Percentiles rank a stretch among this genome's conserved stretches.
Evolutionary conservation across 2,797 vertebrate species (phyloP).

Genomic region (Xenopus petersii): DNA sequence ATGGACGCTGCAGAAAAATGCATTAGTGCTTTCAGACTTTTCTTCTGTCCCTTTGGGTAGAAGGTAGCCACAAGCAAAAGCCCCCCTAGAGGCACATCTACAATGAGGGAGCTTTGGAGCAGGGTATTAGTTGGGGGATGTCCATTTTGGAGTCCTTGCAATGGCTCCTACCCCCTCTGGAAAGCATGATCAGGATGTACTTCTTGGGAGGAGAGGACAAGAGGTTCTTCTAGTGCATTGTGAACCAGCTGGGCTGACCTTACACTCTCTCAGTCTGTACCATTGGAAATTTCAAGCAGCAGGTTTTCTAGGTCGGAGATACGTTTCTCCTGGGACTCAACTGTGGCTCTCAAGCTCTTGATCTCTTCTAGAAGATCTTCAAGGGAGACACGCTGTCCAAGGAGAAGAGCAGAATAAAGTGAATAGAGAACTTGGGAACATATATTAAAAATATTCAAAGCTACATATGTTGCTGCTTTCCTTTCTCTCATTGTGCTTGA

Average conservation of each 20-base stretch:
- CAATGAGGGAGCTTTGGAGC: conserved; percentile 2
- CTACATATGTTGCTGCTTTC: too few species aligned
- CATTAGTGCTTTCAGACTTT: neutral
- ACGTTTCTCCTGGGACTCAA: conserved; percentile 93
- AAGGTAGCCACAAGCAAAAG: neutral
- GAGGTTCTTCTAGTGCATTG: conserved; percentile 50
- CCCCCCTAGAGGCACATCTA: neutral
- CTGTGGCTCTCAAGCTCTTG: conserved; percentile 85
- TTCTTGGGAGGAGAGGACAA: conserved; percentile 46
- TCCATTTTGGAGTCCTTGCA: conserved; percentile 13
- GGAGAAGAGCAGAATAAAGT: too few species aligned
- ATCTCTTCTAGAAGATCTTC: conserved; percentile 90
- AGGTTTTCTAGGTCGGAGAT: conserved; percentile 94
- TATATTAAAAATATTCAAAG: too few species aligned
- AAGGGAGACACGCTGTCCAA: conserved; percentile 66
- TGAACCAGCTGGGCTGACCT: conserved; percentile 29
- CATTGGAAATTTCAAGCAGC: conserved; percentile 90
- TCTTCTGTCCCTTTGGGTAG: conserved; percentile 7
- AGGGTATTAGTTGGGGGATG: neutral
- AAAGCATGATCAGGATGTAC: conserved; percentile 52
- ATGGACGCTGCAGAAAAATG: conserved; percentile 10
- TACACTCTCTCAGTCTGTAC: conserved; percentile 64
- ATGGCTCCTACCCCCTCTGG: conserved; percentile 43
- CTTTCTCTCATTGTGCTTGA: too few species aligned
- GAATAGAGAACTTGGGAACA: too few species aligned